Evolutionary conservation across 2,113 vertebrate genomes (phyloP).

Genomic region (Pseudonaja textilis): DNA sequence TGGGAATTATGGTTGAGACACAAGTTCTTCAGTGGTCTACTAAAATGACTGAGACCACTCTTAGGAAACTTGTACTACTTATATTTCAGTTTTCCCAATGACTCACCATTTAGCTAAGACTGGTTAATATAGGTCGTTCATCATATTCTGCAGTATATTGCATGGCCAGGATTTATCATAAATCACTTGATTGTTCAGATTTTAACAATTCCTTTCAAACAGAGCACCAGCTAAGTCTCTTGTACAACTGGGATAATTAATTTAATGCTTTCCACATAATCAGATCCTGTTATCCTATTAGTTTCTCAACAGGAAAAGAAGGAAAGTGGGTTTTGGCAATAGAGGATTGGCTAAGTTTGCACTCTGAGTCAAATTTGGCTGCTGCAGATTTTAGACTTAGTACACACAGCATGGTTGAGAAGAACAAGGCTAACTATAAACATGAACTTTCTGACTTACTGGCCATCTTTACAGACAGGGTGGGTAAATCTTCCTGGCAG

Average conservation of each 20-base stretch:
- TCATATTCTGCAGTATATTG: neutral
- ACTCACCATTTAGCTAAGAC: neutral
- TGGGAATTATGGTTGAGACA: neutral
- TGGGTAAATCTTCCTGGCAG: neutral
- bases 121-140: neutral
- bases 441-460: neutral
- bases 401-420: neutral
- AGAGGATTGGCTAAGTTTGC: neutral
- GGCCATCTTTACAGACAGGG: neutral
- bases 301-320: conserved; percentile 4
- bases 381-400: neutral
- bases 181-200: neutral
- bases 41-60: neutral
- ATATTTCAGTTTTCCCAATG: neutral
- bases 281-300: neutral
- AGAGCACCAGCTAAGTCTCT: neutral
- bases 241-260: neutral
- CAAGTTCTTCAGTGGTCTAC: neutral
- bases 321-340: neutral
- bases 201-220: neutral
- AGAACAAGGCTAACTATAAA: conserved; percentile 6
- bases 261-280: neutral
- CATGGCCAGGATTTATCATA: neutral
- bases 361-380: neutral
- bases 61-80: neutral